phyloP scores from a whole-genome alignment of 2,113 vertebrate species.

The Leptobrachium leishanense region DNA sequence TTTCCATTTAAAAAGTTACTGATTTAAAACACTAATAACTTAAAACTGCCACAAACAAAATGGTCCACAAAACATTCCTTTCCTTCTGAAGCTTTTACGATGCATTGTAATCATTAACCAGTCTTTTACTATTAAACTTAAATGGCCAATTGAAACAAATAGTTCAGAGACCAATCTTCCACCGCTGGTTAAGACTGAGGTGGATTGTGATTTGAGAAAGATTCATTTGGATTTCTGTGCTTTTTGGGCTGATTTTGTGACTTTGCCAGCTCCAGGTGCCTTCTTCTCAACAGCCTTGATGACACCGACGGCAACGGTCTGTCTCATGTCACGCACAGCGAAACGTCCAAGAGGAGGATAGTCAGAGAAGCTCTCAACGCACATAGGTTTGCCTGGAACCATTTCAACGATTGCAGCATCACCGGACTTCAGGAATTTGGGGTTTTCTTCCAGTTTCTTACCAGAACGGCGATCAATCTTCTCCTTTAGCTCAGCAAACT shows the following conservation, averaged over 20 bases:
- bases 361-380: constrained; percentile 95
- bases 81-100: constrained; percentile 97
- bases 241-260: constrained; percentile 96
- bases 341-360: constrained; percentile 90
- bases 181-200: constrained; percentile 80
- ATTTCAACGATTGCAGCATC: constrained; percentile 93
- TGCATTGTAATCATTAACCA: constrained; percentile 97
- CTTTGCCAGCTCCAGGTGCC: constrained; percentile 80
- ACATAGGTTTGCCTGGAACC: constrained; percentile 91
- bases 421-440: constrained; percentile 88
- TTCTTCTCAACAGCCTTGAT: constrained; percentile 94
- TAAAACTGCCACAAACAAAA: constrained; percentile 78
- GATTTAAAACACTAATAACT: constrained; percentile 78
- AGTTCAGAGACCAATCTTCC: constrained; percentile 83
- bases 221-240: constrained; percentile 95
- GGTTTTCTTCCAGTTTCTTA: constrained; percentile 95
- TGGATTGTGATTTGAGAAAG: constrained; percentile 76
- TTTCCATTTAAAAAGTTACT: constrained; percentile 74
- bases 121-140: constrained; percentile 88
- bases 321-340: constrained; percentile 93
- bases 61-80: constrained; percentile 79
- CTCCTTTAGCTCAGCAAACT: constrained; percentile 89
- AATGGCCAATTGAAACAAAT: constrained; percentile 80
- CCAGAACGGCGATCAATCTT: constrained; percentile 94
- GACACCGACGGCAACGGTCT: constrained; percentile 91